Conservation (phyloP, 2,797 vertebrate species). For the Amazona finschi region DNA sequence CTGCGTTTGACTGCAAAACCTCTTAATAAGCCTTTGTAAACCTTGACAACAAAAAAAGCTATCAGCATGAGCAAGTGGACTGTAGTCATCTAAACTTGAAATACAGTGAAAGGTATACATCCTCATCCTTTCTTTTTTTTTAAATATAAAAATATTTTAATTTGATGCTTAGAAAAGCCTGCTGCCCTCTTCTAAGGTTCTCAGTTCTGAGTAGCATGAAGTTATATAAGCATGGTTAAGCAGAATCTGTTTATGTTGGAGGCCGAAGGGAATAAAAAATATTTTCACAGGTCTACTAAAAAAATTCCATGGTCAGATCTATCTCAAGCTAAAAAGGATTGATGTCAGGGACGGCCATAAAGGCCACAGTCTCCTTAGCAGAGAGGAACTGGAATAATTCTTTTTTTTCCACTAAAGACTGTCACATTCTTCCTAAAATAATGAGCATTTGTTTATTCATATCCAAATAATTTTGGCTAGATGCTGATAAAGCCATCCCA, state of each 20-base stretch:
- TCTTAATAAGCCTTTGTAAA: background rate
- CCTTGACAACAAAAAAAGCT: background rate
- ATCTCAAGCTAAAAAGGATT: background rate
- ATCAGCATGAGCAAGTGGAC: background rate
- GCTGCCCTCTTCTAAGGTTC: background rate
- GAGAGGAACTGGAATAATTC: background rate
- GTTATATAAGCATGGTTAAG: background rate
- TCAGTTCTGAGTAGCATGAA: background rate
- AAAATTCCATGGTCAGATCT: background rate
- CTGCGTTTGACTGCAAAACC: background rate
- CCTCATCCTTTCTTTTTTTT: background rate
- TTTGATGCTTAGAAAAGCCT: background rate
- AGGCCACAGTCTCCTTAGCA: background rate
- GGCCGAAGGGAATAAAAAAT: background rate
- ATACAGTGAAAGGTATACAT: background rate
- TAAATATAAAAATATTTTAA: background rate
- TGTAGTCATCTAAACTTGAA: background rate
- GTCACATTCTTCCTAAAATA: background rate
- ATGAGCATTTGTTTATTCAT: background rate
- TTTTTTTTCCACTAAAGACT: background rate
- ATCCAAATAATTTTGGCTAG: background rate
- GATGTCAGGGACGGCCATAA: background rate
- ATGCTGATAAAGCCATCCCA: background rate
- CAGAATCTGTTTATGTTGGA: slow-evolving; percentile 13
- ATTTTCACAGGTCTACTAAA: background rate